Evolutionary conservation across 2,113 vertebrate genomes (phyloP), one percentile per base, ranked within the genome.

Genomic region (Formicarius rufipectus): DNA sequence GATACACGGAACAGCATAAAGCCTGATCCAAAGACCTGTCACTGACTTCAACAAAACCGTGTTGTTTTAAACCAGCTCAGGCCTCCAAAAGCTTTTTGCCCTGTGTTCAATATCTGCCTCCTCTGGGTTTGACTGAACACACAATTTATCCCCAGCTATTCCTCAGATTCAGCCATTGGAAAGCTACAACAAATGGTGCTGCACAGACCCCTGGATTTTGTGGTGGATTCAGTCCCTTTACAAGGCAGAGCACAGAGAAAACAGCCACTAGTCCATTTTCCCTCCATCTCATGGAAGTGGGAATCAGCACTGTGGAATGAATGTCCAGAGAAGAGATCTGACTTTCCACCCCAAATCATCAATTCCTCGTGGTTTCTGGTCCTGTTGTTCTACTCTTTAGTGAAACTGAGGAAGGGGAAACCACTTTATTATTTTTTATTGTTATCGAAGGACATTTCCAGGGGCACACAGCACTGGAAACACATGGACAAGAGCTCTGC

Each of bases 111-210:
- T 56, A 69, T 33, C 52, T 82, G 74, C 25, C 40, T 47, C 72
- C 55, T 6, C 4, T 0, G 40, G 47, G 14, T 73, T 56, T 59
- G 60, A 20, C 15, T 28, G 18, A 69, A 72, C 0, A 6, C 24
- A 50, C 5, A 4, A 14, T 37, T 78, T 60, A 45, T 27, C 33
- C 76, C 47, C 52, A 30, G 2, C 33, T 47, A 4, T 6, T 19
- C 25, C 49, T 8, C 1, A 8, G 77, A 53, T 6, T 1, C 67
- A 56, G 67, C 67, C 63, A n/a, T 19, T 23, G 55, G 25, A 37
- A 74, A 50, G 69, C 40, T 76, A 5, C 22, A 52, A 42, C 18
- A 52, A 30, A 2, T 0, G 33, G 7, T 37, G 67, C 63, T 45
- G 12, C 2, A 63, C 12, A 90, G 67, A 22, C 1, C 49, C 50